A percentile compares a stretch with the other conserved stretches of the same genome.
phyloP scores from a whole-genome alignment of 2,888 invertebrate species.

The Chaitophorus viminalis region DNA sequence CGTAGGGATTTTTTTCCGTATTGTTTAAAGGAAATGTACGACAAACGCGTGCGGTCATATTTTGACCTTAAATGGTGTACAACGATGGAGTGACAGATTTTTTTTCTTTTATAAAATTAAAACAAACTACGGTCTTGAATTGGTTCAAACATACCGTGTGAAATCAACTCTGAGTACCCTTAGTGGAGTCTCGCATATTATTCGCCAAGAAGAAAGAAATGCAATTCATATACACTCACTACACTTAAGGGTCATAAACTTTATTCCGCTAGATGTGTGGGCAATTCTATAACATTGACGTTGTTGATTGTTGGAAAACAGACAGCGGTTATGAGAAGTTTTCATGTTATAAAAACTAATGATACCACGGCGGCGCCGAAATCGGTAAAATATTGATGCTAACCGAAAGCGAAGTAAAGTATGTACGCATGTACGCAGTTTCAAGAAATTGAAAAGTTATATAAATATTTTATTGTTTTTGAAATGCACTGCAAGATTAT shows the following conservation, averaged over 20 bases:
- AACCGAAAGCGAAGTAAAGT: constrained; percentile 3
- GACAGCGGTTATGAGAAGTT: constrained; percentile 19
- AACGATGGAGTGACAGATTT: background rate
- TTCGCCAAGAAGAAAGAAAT: background rate
- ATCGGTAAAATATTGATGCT: constrained; percentile 40
- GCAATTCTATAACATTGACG: background rate
- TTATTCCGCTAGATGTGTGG: background rate
- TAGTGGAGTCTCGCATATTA: background rate
- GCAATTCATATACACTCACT: background rate
- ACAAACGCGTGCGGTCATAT: background rate
- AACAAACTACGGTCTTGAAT: constrained; percentile 16
- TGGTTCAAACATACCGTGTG: constrained; percentile 5
- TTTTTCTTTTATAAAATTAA: background rate
- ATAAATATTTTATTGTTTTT: constrained; percentile 54
- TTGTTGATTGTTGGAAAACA: background rate
- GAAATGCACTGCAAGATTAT: constrained; percentile 18
- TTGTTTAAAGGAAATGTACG: too few relatives aligned
- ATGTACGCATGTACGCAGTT: background rate
- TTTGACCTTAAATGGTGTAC: background rate
- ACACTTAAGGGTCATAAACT: constrained; percentile 36
- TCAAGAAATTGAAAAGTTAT: constrained; percentile 45
- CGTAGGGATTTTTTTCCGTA: too few relatives aligned
- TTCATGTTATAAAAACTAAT: constrained; percentile 51
- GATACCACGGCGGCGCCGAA: constrained; percentile 11
- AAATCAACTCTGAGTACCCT: background rate